These are phyloP conservation scores for Gorsachius goisagi DNA, from an alignment of 2,113 vertebrate genomes.

Conservation along the genomic window DNA sequence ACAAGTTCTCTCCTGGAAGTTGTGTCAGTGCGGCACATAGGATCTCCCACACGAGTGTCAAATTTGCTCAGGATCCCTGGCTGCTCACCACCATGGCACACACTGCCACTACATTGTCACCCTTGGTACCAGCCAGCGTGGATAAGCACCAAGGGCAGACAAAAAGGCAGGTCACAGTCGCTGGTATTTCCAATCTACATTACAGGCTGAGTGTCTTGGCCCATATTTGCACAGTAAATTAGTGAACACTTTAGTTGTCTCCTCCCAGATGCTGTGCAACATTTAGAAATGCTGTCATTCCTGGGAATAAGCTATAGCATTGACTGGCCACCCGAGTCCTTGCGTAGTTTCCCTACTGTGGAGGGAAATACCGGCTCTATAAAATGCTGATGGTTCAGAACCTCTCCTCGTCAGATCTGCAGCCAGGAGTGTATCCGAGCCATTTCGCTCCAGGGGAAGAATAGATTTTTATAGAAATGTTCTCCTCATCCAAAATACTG, in stretches of 20 bases:
- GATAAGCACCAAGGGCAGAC: not conserved
- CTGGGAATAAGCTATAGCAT: not conserved
- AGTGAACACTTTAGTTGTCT: not conserved
- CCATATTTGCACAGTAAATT: not conserved
- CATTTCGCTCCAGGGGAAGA: constrained; percentile 39
- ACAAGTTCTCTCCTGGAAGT: not conserved
- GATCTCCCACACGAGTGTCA: not conserved
- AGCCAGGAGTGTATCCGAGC: not conserved
- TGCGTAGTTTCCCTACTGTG: not conserved
- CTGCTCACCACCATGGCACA: not conserved
- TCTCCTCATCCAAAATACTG: constrained; percentile 9
- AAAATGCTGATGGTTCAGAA: constrained; percentile 57
- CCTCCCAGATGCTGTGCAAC: not conserved
- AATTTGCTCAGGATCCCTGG: not conserved
- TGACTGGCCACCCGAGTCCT: not conserved
- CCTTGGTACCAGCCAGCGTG: not conserved
- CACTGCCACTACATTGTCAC: fast-evolving
- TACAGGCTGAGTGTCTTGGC: not conserved
- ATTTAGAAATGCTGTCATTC: not conserved
- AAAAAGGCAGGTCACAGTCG: not conserved
- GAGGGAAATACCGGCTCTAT: not conserved
- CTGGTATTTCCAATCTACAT: not conserved
- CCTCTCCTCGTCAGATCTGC: constrained; percentile 44
- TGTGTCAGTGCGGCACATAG: not conserved
- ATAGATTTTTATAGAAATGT: constrained; percentile 45